Conservation (phyloP, 2,797 vertebrate genomes). For the Atherinosoma microstoma region DNA sequence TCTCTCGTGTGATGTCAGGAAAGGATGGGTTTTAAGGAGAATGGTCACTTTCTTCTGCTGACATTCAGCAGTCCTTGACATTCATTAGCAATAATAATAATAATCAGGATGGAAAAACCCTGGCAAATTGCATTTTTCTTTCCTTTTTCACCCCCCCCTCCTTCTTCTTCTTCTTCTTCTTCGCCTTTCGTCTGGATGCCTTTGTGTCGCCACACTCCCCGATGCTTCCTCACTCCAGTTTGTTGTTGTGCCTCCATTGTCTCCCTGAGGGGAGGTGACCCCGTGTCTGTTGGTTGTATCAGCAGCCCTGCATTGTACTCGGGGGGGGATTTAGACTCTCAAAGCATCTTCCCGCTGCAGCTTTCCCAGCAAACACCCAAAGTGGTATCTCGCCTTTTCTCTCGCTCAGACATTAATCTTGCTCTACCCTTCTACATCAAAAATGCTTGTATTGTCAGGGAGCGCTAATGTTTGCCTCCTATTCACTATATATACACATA, state of each 20-base stretch:
- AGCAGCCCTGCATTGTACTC: conserved; percentile 84
- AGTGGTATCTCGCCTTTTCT: conserved; percentile 85
- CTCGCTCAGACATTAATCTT: conserved; percentile 87
- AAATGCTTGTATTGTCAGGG: conserved; percentile 82
- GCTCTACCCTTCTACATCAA: conserved; percentile 84
- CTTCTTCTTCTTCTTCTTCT: background rate
- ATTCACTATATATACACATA: conserved; percentile 85
- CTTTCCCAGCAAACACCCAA: conserved; percentile 84
- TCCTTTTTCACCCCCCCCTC: conserved; percentile 34
- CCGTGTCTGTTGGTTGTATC: conserved; percentile 86
- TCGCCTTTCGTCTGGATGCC: conserved; percentile 44
- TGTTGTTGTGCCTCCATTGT: conserved; percentile 80
- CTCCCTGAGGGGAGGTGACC: conserved; percentile 86
- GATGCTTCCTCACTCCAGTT: conserved; percentile 70
- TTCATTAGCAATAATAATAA: conserved; percentile 67
- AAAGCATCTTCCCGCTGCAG: conserved; percentile 85
- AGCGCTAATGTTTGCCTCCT: conserved; percentile 85
- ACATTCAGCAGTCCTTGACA: conserved; percentile 74
- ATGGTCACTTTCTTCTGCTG: conserved; percentile 59
- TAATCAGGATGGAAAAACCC: conserved; percentile 63
- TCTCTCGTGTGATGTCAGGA: conserved; percentile 1
- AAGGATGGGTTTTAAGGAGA: conserved; percentile 39
- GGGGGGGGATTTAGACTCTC: conserved; percentile 86
- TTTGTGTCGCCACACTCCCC: conserved; percentile 69
- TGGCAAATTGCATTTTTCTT: conserved; percentile 60